Conservation (phyloP, 2,113 vertebrate species). For the Nyctereutes procyonoides region DNA sequence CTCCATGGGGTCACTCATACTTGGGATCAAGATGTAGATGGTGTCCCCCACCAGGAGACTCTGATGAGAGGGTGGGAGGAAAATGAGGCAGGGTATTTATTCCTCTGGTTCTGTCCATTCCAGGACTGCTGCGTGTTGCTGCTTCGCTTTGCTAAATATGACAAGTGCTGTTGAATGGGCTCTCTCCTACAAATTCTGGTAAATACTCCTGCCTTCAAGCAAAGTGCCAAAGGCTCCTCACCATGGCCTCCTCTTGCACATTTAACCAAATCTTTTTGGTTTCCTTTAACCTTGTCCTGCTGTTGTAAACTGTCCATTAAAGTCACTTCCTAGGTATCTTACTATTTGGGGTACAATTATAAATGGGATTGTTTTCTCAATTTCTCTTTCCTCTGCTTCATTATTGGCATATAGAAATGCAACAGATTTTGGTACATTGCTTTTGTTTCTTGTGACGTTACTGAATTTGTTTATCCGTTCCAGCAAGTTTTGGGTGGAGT, state of each 20-base stretch:
- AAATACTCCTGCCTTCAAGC: neutral
- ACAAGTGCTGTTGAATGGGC: accelerated
- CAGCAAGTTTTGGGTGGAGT: neutral
- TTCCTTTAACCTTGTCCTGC: neutral
- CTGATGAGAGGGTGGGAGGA: neutral
- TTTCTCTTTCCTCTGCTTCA: neutral
- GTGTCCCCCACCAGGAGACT: neutral
- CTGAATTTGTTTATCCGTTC: neutral
- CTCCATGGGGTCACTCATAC: neutral
- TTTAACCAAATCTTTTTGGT: neutral
- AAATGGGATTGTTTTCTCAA: neutral
- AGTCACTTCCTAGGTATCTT: neutral
- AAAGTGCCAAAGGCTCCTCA: neutral
- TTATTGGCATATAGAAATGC: neutral
- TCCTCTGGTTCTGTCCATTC: neutral
- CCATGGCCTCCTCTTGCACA: neutral
- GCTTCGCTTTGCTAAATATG: too few relatives aligned
- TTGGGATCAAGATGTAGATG: neutral
- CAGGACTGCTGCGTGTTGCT: too few relatives aligned
- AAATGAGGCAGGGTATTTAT: neutral
- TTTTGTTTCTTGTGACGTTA: neutral
- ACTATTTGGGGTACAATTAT: neutral
- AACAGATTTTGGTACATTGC: neutral
- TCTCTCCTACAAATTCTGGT: neutral
- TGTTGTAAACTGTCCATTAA: neutral